These are phyloP conservation scores for Spicauda simplicius DNA, from an alignment of 2,888 invertebrate species.

Conservation along the genomic window DNA sequence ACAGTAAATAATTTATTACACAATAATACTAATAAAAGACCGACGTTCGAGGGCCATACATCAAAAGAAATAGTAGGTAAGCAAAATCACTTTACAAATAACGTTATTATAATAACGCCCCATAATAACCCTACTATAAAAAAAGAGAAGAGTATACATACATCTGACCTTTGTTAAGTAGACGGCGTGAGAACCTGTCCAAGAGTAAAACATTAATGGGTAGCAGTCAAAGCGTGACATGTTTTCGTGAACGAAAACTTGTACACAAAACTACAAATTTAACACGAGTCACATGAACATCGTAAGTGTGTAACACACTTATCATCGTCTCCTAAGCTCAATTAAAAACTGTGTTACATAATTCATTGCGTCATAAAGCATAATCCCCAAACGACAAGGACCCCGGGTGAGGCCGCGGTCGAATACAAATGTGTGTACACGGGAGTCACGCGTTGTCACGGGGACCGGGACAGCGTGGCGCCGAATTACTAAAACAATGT, in stretches of 20 bases:
- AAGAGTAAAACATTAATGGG: neutral
- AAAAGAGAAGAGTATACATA: neutral
- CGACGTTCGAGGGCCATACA: no score
- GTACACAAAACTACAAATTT: neutral
- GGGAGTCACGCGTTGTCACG: constrained; percentile 42
- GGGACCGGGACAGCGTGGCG: constrained; percentile 63
- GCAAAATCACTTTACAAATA: no score
- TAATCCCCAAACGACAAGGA: constrained; percentile 65
- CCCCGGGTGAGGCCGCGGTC: constrained; percentile 53
- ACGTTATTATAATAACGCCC: no score
- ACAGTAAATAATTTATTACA: no score
- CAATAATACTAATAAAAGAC: no score
- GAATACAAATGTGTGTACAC: constrained; percentile 68
- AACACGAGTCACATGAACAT: neutral
- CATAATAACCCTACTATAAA: no score
- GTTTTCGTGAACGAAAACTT: neutral
- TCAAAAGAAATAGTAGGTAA: no score
- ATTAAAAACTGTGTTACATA: constrained; percentile 66
- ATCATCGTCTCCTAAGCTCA: constrained; percentile 46
- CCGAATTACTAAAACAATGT: constrained; percentile 43
- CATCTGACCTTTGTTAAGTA: neutral
- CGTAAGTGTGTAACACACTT: neutral
- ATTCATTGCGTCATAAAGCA: constrained; percentile 59
- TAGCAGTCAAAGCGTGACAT: neutral
- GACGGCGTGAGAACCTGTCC: neutral